Percentiles rank a stretch among this genome's conserved stretches.
These are phyloP conservation scores for Melanotus villosus DNA, from an alignment of 2,888 invertebrate genomes.

Conservation along the genomic window DNA sequence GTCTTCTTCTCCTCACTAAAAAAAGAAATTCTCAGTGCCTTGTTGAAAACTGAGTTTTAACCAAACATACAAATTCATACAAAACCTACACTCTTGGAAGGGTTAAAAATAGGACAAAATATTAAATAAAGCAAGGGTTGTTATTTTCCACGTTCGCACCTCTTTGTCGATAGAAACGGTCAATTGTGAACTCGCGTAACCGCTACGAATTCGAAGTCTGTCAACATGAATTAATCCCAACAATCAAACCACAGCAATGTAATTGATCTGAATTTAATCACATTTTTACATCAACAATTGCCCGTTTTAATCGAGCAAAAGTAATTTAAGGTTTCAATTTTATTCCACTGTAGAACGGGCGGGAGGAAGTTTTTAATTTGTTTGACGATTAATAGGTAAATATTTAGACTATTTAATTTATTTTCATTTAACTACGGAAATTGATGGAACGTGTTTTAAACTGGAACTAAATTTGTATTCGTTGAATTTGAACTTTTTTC, in stretches of 20 bases:
- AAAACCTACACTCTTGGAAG: too few species aligned
- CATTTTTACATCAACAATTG: slow-evolving; percentile 64
- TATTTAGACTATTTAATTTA: slow-evolving; percentile 59
- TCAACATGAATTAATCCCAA: slow-evolving; percentile 62
- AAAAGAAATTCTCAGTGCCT: too few species aligned
- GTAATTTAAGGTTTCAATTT: slow-evolving; percentile 67
- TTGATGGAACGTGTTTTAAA: slow-evolving; percentile 7
- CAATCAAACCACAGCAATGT: slow-evolving; percentile 56
- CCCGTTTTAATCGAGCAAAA: slow-evolving; percentile 64
- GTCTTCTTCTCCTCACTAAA: too few species aligned
- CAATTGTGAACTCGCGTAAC: slow-evolving; percentile 35
- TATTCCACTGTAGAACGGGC: slow-evolving; percentile 56
- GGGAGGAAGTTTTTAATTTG: slow-evolving; percentile 64
- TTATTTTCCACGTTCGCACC: slow-evolving; percentile 18
- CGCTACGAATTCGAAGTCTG: slow-evolving; percentile 49
- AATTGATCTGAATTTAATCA: slow-evolving; percentile 64
- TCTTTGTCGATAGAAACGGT: slow-evolving; percentile 13
- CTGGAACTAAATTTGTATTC: too few species aligned
- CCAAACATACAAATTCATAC: neutral
- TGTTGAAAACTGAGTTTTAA: neutral
- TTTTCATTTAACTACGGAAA: neutral
- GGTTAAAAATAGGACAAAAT: too few species aligned
- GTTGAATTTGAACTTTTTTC: too few species aligned
- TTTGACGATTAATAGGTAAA: slow-evolving; percentile 55
- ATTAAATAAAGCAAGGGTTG: too few species aligned